Evolutionary conservation across 2,888 invertebrate genomes (phyloP), one percentile per base, ranked within the genome.

Genomic region (Orchesella flavescens): DNA sequence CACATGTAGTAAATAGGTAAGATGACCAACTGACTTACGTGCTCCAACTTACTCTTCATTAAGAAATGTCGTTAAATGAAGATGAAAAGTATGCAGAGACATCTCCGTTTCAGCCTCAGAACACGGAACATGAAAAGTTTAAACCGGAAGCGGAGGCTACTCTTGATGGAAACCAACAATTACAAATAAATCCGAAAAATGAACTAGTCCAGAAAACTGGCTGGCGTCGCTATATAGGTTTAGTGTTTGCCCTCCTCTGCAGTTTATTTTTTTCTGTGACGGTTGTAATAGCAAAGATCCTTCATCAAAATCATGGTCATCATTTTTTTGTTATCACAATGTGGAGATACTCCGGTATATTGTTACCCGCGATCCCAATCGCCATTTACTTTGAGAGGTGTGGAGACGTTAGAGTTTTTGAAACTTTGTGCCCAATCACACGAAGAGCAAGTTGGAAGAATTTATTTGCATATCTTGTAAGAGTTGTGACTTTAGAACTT

Each of bases 401-500:
- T 19, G 68, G 34, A 12, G 59, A 69, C 15, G 77, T 55, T 0
- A 21, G 53, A 19, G 72, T 85, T 9, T 85, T 83, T 77, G 75
- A 83, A 61, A 73, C 83, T 34, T 49, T 85, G 21, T 34, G 46
- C 1, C 85, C 85, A 9, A 23, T 85, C 5, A 49, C 23, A n/a
- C 68, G 76, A n/a, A 73, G 55, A 24, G 74, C 61, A 1, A 75
- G 76, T 23, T 44, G 75, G 63, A 66, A 53, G 19, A 85, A 85
- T 71, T 66, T 83, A 7, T 4, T 79, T 13, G 77, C 77, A 4
- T 76, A 83, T n/a, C 59, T 85, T 74, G 85, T 85, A 71, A 66
- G 44, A 17, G 19, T 7, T 7, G n/a, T 49, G 5, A 49, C 44
- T 44, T 44, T 9, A 44, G n/a, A 15, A 15, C 49, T 2, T 12